phyloP scores from a whole-genome alignment of 1,140 invertebrate genomes.

The Papilio glaucus region DNA sequence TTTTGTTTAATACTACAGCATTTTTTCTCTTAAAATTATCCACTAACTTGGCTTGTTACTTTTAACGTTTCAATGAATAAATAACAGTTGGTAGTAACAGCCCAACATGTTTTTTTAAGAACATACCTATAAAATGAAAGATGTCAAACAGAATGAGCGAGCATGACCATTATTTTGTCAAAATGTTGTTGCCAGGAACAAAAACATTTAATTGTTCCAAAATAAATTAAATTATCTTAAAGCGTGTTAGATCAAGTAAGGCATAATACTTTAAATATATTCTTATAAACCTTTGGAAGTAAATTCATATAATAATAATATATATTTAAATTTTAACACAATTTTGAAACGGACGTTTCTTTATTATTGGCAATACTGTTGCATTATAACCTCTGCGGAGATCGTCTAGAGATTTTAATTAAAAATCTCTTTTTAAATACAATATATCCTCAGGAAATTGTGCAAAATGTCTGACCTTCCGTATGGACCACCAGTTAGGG shows the following conservation, averaged over 20 bases:
- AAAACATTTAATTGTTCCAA: background rate
- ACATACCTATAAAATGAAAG: constrained; percentile 1
- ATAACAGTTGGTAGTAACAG: too few relatives aligned
- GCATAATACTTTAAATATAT: background rate
- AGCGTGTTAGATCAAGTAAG: background rate
- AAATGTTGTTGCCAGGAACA: background rate
- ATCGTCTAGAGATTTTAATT: constrained; percentile 48
- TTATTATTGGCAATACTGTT: constrained; percentile 32
- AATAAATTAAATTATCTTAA: background rate
- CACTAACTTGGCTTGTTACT: too few relatives aligned
- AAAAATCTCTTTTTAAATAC: constrained; percentile 60
- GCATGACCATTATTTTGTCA: background rate
- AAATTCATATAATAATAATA: background rate
- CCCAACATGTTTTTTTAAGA: background rate
- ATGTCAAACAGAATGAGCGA: background rate
- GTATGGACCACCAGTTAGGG: constrained; percentile 86
- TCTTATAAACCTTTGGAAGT: background rate
- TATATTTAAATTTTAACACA: background rate
- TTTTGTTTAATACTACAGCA: too few relatives aligned
- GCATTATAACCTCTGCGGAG: constrained; percentile 52
- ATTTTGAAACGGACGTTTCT: background rate
- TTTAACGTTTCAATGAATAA: too few relatives aligned
- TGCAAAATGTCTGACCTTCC: constrained; percentile 82
- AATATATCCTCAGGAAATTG: constrained; percentile 45
- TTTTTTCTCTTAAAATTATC: too few relatives aligned